Base-by-base conservation (phyloP, 2,797 vertebrate genomes). In the Urosaurus nigricauda region DNA sequence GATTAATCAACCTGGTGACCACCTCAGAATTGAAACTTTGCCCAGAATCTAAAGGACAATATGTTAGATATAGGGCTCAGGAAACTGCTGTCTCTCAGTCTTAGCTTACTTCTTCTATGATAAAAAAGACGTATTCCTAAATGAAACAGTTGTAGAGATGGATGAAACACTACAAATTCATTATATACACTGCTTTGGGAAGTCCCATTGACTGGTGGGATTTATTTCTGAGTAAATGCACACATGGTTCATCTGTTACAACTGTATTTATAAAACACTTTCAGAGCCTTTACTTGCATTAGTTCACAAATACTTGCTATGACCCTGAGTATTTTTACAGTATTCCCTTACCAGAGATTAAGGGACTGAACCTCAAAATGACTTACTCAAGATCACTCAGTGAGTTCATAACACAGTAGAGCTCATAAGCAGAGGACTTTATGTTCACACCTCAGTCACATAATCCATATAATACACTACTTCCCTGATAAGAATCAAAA, bases 1-100 rank as follows among this genome's bases (percentile, higher is more conserved):
- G 60, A 78, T 86, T 78, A 78, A 86, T 86, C 40, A 79, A 65
- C 60, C 65, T 85, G 70, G n/a, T 29, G 47, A 74, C 35, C 58
- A 75, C 56, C 29, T 21, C 35, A 21, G 24, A 58, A 60, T 24
- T 26, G 53, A 19, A 19, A 75, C 53, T 40, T 24, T 58, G 51
- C 21, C 5, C 43, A 32, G 29, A 29, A 12, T 83, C 1, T 43
- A 70, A 3, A 17, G 26, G 37, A 29, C 40, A 51, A 11, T 26
- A n/a, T 70, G 26, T 70, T 83, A 51, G 29, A 51, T 51, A 24
- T 14, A 16, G 65, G 71, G 19, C 14, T 68, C 40, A 51, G 63
- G 65, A 84, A 9, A 73, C 12, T 81, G 35, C 79, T 47, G 43
- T 21, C 9, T 71, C 65, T 70, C 43, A 21, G 43, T 21, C 81